Evolutionary conservation across 2,888 invertebrate genomes (phyloP), one percentile per base, ranked within the genome.

Genomic region (Noctua pronuba): DNA sequence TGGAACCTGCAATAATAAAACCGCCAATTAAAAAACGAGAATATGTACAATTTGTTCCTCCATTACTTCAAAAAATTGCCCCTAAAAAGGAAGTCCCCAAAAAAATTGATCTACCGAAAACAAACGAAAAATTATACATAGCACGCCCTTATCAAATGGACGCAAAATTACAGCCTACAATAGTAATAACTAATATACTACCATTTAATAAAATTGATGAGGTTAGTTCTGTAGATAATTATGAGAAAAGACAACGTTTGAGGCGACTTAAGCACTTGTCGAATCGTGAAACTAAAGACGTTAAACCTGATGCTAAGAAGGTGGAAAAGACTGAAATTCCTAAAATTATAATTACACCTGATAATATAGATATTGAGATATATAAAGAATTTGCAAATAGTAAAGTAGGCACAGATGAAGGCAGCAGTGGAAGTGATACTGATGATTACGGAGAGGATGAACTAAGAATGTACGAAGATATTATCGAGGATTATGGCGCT

Each of bases 381-480:
- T 94, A 91, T 62, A 95, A 95, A 89, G 96, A 96, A 86, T 94
- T 96, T 86, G 85, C 92, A 2, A 92, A 91, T 31, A 91, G 91
- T 4, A 94, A 93, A 91, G 82, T 90, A 3, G 89, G 76, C 31
- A 92, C 94, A 77, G 93, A 94, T 70, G 95, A 96, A 3, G 94
- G 92, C 49, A 94, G 91, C 55, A 94, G 95, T 73, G 97, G 96
- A 8, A 97, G 95, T 80, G 96, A 95, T 6, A 94, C 94, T 78
- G 97, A 96, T 84, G 97, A 96, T 88, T 97, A 97, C 62, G 97
- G 96, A 2, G 97, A 96, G 58, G 96, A 97, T 3, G 95, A 96
- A 75, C 94, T 97, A 65, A 94, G 94, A 75, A 92, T 96, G 83
- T 97, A 97, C 82, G 91, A 93, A 64, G 87, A 90, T 93, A 97